Evolutionary conservation across 2,797 vertebrate species (phyloP), one percentile per base, ranked within the genome.

Genomic region (Pseudomugil tenellus): DNA sequence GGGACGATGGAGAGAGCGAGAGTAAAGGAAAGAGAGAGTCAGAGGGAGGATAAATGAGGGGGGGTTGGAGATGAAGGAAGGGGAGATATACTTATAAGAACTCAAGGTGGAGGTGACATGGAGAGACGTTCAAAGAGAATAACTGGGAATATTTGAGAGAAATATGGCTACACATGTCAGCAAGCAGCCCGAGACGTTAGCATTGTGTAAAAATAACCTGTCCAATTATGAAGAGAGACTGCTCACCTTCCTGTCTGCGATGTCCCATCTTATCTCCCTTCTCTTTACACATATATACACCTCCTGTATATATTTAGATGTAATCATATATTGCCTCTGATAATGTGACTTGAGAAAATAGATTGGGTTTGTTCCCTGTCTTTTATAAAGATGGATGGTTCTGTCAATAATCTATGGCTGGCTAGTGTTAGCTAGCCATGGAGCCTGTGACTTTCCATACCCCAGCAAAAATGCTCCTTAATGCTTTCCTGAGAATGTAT

Each of bases 331-430:
- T 96, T 94, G 95, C 93, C 80, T 93, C 92, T 94, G 94, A 96
- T 96, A 96, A 97, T 96, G 94, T 93, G 94, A 95, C 96, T 95
- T 94, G 93, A 92, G 93, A 91, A 94, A 95, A 92, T 92, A 96
- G 94, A 96, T 96, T 97, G 96, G 94, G 95, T 96, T 96, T 96
- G 95, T 95, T 96, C 94, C 94, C 94, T 93, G 94, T 97, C 94
- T 92, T 94, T 96, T 97, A 97, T 96, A 95, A 97, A 97, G 96
- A 99, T 90, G 92, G 94, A 98, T 97, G 92, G 94, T 94, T 96
- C 94, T 94, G 96, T 96, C 96, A 95, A 97, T 96, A 97, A 92
- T 90, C 94, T 91, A 92, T 92, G 94, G 95, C 95, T 95, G 92
- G 92, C 90, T 93, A 93, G 92, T 86, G 91, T 95, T 96, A 95